phyloP scores from a whole-genome alignment of 2,888 invertebrate genomes.

The Reticulitermes lucifugus region DNA sequence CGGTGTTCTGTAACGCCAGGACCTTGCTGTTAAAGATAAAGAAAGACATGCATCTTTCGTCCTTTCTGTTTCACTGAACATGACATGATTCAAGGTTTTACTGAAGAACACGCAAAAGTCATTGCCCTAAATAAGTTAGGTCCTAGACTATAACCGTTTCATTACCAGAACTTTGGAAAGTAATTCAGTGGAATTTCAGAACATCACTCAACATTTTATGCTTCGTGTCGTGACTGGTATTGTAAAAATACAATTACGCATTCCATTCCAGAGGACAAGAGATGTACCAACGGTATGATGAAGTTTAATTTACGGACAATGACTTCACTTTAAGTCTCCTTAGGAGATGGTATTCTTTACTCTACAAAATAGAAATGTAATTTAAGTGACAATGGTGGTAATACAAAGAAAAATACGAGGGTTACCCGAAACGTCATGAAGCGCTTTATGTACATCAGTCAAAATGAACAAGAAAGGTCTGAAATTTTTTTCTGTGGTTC shows the following conservation, averaged over 20 bases:
- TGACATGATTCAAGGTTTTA: background rate
- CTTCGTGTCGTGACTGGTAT: background rate
- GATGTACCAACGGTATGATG: background rate
- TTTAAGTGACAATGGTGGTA: too few species aligned
- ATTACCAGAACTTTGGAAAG: background rate
- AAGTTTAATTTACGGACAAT: background rate
- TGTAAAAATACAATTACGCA: background rate
- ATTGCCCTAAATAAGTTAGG: background rate
- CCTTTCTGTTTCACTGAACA: background rate
- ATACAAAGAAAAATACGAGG: too few species aligned
- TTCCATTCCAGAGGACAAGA: background rate
- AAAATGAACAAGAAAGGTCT: too few species aligned
- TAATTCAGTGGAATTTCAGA: background rate
- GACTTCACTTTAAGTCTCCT: background rate
- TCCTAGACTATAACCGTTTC: background rate
- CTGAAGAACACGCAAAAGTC: background rate
- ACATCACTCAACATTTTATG: background rate
- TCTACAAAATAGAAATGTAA: too few species aligned
- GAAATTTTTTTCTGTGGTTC: too few species aligned
- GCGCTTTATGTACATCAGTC: too few species aligned
- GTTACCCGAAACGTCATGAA: too few species aligned
- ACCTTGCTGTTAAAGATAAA: background rate
- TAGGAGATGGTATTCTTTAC: too few species aligned
- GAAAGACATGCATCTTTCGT: background rate
- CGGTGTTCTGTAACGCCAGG: background rate